Conservation (phyloP, 2,888 invertebrate genomes). For the Hoplodrina ambigua region DNA sequence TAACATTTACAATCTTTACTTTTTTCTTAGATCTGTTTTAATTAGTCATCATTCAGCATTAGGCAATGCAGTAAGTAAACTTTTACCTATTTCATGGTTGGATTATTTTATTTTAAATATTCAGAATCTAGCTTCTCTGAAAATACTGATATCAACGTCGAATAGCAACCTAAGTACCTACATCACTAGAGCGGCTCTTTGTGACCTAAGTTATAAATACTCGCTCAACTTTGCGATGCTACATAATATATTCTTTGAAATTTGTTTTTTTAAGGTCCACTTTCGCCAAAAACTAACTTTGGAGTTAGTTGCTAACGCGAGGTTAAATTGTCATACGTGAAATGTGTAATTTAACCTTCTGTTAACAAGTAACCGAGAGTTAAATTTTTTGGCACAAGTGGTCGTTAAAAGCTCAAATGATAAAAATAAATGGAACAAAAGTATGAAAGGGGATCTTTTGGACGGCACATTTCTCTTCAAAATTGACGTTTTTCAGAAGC, state of each 20-base stretch:
- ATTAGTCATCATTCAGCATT: no score
- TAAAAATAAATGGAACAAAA: conserved; percentile 83
- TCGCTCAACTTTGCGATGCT: conserved; percentile 66
- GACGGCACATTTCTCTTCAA: conserved; percentile 90
- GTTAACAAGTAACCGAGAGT: neutral
- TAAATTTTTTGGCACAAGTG: neutral
- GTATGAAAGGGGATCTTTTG: conserved; percentile 87
- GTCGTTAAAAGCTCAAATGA: conserved; percentile 73
- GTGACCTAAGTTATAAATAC: conserved; percentile 58
- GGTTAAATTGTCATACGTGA: no score
- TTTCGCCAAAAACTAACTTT: neutral
- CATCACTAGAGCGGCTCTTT: conserved; percentile 26
- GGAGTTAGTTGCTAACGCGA: no score
- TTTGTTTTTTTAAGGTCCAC: conserved; percentile 70
- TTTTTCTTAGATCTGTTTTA: neutral
- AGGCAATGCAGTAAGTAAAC: no score
- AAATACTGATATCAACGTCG: conserved; percentile 8
- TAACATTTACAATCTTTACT: neutral
- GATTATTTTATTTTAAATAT: neutral
- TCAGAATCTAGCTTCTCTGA: neutral
- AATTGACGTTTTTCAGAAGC: conserved; percentile 90
- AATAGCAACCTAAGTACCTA: conserved; percentile 23
- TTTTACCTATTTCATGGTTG: neutral
- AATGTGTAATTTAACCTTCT: neutral
- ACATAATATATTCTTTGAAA: conserved; percentile 74